Evolutionary conservation across 2,113 vertebrate genomes (phyloP).

Genomic region (Nerophis ophidion): DNA sequence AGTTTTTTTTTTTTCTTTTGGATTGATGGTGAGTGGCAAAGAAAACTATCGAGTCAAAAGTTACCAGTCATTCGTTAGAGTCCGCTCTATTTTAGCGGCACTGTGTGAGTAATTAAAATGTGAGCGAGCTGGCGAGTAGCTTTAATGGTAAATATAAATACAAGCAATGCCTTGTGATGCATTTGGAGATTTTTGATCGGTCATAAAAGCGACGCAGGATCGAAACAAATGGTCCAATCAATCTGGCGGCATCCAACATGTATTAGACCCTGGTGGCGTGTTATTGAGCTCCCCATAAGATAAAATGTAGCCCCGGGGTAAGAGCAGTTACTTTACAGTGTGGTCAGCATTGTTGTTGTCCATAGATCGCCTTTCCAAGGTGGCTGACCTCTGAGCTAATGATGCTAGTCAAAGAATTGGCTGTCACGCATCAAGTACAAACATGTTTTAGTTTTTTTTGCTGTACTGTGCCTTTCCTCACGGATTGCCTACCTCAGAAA

Average conservation of each 20-base stretch:
- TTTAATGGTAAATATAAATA: slow-evolving; percentile 3
- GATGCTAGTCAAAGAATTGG: slow-evolving; percentile 55
- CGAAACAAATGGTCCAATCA: slow-evolving; percentile 11
- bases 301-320: slow-evolving; percentile 23
- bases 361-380: slow-evolving; percentile 57
- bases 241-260: neutral
- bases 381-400: slow-evolving; percentile 58
- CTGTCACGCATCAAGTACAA: slow-evolving; percentile 51
- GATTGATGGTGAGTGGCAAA: neutral
- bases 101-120: slow-evolving; percentile 3
- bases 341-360: slow-evolving; percentile 44
- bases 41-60: neutral
- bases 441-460: slow-evolving; percentile 53
- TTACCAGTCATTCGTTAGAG: neutral
- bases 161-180: neutral
- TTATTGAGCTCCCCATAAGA: slow-evolving; percentile 13
- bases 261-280: slow-evolving; percentile 6
- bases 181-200: slow-evolving; percentile 2
- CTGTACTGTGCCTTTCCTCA: slow-evolving; percentile 51
- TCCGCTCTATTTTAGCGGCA: neutral
- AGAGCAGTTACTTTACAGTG: slow-evolving; percentile 44
- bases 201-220: neutral
- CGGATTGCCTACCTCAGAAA: slow-evolving; percentile 63
- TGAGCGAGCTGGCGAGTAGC: slow-evolving; percentile 4
- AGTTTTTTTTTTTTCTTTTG: neutral